Conservation (phyloP, 2,113 vertebrate genomes). For the Pampusana beccarii region DNA sequence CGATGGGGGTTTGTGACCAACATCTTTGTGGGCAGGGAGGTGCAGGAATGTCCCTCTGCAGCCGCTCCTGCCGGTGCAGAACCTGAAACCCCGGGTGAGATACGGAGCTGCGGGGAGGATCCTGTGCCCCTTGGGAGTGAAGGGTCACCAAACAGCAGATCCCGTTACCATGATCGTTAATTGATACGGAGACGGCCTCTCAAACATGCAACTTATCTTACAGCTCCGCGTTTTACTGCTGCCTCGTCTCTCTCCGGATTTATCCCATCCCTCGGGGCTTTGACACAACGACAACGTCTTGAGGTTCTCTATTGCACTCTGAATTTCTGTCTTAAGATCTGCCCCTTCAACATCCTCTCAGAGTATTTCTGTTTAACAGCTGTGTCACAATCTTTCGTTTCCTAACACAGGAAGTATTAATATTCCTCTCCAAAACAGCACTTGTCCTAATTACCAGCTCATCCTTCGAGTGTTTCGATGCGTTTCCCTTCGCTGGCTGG, state of each 20-base stretch:
- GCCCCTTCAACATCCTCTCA: neutral
- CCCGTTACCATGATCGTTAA: neutral
- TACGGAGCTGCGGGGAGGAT: fast-evolving
- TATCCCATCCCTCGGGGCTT: fast-evolving
- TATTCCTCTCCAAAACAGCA: neutral
- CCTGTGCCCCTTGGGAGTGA: neutral
- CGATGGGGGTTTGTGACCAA: neutral
- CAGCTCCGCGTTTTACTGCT: fast-evolving
- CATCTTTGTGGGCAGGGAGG: fast-evolving
- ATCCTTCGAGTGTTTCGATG: fast-evolving
- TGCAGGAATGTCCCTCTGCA: neutral
- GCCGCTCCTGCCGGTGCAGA: neutral
- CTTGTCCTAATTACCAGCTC: neutral
- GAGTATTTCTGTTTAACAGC: neutral
- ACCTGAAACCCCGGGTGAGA: neutral
- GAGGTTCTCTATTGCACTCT: neutral
- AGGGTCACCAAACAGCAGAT: neutral
- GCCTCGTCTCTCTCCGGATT: neutral
- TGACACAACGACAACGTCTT: fast-evolving
- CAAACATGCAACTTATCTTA: neutral
- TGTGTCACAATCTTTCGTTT: neutral
- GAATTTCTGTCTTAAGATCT: neutral
- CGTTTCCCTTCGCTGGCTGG: fast-evolving
- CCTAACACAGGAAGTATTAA: neutral
- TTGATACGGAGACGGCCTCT: fast-evolving